Evolutionary conservation across 2,797 vertebrate species (phyloP).

Genomic region (Sus cebifrons): DNA sequence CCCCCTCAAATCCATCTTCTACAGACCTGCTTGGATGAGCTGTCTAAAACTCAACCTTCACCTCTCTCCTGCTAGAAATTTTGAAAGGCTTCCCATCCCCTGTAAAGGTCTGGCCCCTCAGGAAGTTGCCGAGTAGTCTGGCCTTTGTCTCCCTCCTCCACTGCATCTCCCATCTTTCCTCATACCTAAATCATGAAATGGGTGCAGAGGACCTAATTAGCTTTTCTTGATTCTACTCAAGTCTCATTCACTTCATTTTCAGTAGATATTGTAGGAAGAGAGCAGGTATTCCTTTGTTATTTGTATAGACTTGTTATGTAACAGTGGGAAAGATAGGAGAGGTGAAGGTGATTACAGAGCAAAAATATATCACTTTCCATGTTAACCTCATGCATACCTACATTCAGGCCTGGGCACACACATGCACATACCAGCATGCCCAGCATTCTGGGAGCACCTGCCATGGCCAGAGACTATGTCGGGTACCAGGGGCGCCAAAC

Average conservation of each 20-base stretch:
- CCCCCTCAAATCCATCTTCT: not conserved
- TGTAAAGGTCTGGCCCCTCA: not conserved
- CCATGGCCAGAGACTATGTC: not conserved
- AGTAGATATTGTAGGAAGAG: not conserved
- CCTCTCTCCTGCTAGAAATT: not conserved
- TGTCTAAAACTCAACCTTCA: not conserved
- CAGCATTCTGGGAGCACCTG: not conserved
- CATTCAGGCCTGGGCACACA: not conserved
- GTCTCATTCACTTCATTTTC: not conserved
- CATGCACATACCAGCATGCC: rapidly evolving
- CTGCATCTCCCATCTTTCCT: not conserved
- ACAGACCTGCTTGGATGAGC: not conserved
- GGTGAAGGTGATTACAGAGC: not conserved
- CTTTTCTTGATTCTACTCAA: not conserved
- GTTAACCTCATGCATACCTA: not conserved
- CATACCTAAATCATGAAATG: not conserved
- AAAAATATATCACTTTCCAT: not conserved
- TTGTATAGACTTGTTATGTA: not conserved
- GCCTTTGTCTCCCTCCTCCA: not conserved
- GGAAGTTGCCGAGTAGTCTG: not conserved
- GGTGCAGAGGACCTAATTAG: not conserved
- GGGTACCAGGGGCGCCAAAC: not conserved
- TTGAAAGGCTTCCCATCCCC: not conserved
- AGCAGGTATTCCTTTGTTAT: not conserved
- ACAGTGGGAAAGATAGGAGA: slow-evolving; percentile 3